Evolutionary conservation across 2,888 invertebrate species (phyloP), one percentile per base, ranked within the genome.

Genomic region (Gerosis bhagava): DNA sequence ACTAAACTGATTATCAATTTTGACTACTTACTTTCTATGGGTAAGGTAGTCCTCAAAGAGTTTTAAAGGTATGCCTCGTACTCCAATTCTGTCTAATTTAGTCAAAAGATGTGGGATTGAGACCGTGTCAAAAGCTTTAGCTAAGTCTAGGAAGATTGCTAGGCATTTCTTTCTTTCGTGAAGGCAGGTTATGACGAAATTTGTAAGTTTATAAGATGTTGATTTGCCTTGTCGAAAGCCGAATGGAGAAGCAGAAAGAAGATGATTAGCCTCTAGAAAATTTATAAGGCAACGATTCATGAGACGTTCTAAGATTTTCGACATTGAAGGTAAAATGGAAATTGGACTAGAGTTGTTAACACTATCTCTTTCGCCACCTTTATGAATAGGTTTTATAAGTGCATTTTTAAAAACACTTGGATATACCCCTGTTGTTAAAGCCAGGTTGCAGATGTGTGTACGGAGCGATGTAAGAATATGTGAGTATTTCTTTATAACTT

Each of bases 381-480:
- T 54, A 2, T 35, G 47, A 5, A 50, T 35, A 1, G 55, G 49
- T 25, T 49, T 37, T 3, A 53, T 26, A 3, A 53, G 10, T 11
- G 52, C 41, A 10, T 10, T 49, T 41, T 55, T 55, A 7, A 49
- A 43, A 3, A 17, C 25, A 3, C 15, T 25, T 0, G 53, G 51
- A 11, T 49, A 50, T n/a, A 32, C 6, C 1, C 56, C 52, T 3
- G 17, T 28, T 1, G 22, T 5, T 6, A 54, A 4, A 6, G 43
- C 13, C 1, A 49, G 24, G 12, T 53, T 54, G 13, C 34, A 50
- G 1, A 53, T 35, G 10, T 49, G 16, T 2, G 50, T 43, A 11
- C 51, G 11, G 1, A 36, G 34, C 0, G 36, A 19, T 2, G 29
- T 24, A 0, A 56, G 19, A 6, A 45, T 12, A n/a, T 29, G 16